These are phyloP conservation scores for Ornithorhynchus anatinus DNA, from an alignment of 2,113 vertebrate genomes.

Conservation along the genomic window DNA sequence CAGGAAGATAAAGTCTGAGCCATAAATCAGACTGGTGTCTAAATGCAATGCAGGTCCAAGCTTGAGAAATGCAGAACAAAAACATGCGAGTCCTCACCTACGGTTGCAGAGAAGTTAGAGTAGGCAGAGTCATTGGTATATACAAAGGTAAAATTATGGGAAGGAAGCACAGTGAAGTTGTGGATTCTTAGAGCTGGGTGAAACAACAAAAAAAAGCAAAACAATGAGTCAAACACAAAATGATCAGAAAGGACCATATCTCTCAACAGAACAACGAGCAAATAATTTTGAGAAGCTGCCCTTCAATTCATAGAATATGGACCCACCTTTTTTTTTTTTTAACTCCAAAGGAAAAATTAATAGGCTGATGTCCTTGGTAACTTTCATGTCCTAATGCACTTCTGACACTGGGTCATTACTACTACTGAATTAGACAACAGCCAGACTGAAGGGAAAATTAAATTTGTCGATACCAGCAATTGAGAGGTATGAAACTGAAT, in stretches of 20 bases:
- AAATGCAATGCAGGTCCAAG: not conserved
- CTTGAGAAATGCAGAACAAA: slow-evolving; percentile 35
- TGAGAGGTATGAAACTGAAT: slow-evolving; percentile 69
- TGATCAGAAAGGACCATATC: slow-evolving; percentile 36
- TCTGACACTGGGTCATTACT: not conserved
- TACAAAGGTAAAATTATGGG: slow-evolving; percentile 94
- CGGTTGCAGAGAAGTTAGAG: slow-evolving; percentile 95
- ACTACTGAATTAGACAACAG: too few species aligned
- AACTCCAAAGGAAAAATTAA: not conserved
- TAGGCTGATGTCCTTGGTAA: not conserved
- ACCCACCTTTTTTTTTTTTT: rapidly evolving
- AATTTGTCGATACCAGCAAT: not conserved
- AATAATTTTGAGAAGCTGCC: rapidly evolving
- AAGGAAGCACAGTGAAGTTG: slow-evolving; percentile 96
- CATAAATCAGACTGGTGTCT: not conserved
- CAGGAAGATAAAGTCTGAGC: not conserved
- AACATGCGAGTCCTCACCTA: slow-evolving; percentile 86
- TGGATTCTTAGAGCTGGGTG: slow-evolving; percentile 89
- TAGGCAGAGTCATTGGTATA: slow-evolving; percentile 97
- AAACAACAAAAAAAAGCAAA: slow-evolving; percentile 72
- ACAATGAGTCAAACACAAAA: slow-evolving; percentile 52
- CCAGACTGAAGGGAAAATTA: not conserved
- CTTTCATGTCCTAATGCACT: not conserved
- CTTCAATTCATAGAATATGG: rapidly evolving
- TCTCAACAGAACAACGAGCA: slow-evolving; percentile 49